Base-by-base conservation (phyloP, 2,797 vertebrate genomes). In the Helostoma temminkii region DNA sequence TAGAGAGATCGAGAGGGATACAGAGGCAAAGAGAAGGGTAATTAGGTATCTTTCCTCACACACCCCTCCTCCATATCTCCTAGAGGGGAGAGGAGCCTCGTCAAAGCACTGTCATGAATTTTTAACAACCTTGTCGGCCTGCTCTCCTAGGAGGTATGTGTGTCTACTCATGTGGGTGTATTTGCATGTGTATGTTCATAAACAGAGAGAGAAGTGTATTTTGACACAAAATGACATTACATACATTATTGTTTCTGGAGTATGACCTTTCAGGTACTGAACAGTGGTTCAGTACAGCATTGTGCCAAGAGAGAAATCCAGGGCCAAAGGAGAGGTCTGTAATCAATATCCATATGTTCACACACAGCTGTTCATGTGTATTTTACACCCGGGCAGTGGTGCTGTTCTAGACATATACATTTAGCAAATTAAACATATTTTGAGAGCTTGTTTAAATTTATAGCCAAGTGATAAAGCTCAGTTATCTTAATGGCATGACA, bases 31-130 rank as follows among this genome's bases (percentile, higher is more conserved):
- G 58, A 55, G 66, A 58, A 49, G 74, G 66, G 75, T 85, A 92
- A 87, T 89, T 88, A 90, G 83, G 73, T 81, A 69, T 75, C 70
- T 72, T 83, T 85, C 65, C 80, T 68, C 47, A 50, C 64, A 75
- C 36, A 66, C 56, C 37, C 54, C 36, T 66, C 41, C 41, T 47
- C 46, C 80, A 76, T 66, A 65, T 84, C 77, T 79, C 86, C 88
- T 85, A 81, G 74, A 82, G 82, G 85, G 80, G 64, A 87, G 76
- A 87, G 70, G 72, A 91, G 88, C 71, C 84, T 83, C 66, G 84
- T 89, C 89, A 88, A 91, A 90, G 88, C 86, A 76, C 82, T 82
- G 88, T 84, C 89, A 89, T 91, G 89, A 92, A 92, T 92, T 90
- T 91, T 92, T 89, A 91, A 91, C 85, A 87, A 81, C 78, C 70